Conservation (phyloP, 2,888 invertebrate genomes). For the Euzetes globulus region DNA sequence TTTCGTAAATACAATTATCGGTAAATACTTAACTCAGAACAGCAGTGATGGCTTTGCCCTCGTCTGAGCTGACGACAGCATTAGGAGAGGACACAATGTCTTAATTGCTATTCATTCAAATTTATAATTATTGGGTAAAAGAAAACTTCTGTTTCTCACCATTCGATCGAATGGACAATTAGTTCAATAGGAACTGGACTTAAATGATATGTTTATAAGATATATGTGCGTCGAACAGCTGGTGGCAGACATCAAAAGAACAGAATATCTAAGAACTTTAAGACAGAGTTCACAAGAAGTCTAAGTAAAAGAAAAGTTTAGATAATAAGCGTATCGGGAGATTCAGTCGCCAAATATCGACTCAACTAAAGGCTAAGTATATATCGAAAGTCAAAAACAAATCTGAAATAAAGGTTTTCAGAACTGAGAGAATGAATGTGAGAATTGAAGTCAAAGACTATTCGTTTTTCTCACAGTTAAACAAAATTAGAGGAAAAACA, state of each 20-base stretch:
- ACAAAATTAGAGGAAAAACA: not conserved
- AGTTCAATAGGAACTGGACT: not conserved
- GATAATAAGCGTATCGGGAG: constrained; percentile 10
- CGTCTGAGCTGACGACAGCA: not conserved
- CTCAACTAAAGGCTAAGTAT: not conserved
- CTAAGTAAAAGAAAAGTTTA: not conserved
- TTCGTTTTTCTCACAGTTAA: constrained; percentile 26
- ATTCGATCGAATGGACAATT: constrained; percentile 8
- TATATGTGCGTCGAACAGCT: not conserved
- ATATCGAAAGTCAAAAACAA: not conserved
- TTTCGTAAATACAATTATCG: constrained; percentile 11
- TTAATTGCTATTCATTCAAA: constrained; percentile 22
- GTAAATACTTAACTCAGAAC: not conserved
- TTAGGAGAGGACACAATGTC: not conserved
- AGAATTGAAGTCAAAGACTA: not conserved
- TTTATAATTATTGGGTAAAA: constrained; percentile 6
- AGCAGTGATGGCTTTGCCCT: not conserved
- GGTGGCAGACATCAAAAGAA: constrained; percentile 10
- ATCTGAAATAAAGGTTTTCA: not conserved
- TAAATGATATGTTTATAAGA: constrained; percentile 23
- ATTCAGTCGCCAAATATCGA: constrained; percentile 7
- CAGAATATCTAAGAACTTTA: not conserved
- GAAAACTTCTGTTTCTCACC: not conserved
- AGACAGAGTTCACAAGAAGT: not conserved
- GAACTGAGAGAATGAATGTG: not conserved